A percentile compares a stretch with the other conserved stretches of the same genome.
Evolutionary conservation across 2,113 vertebrate genomes (phyloP).

Genomic region (Desmodus rotundus): DNA sequence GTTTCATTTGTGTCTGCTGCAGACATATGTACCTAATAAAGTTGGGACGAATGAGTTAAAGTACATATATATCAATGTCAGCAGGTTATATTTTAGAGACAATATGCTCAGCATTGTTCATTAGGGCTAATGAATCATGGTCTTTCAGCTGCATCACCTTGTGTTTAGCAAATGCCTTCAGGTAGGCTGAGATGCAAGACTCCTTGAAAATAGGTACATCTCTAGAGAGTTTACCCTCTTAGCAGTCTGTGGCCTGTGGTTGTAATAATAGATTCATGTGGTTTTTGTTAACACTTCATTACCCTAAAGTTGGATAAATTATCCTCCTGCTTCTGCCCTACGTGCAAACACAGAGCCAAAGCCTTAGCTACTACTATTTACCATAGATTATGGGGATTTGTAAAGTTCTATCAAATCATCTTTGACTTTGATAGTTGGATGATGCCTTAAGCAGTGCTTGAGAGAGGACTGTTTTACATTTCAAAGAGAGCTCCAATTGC

Average conservation of each 20-base stretch:
- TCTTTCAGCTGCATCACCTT: constrained; percentile 72
- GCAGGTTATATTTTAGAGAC: constrained; percentile 76
- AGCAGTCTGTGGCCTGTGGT: constrained; percentile 80
- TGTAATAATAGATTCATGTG: constrained; percentile 86
- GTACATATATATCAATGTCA: constrained; percentile 79
- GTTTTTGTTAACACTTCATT: constrained; percentile 89
- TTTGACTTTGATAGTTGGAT: constrained; percentile 80
- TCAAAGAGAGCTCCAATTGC: constrained; percentile 67
- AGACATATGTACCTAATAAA: constrained; percentile 89
- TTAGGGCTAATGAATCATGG: constrained; percentile 81
- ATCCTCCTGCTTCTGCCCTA: constrained; percentile 79
- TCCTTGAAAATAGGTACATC: constrained; percentile 76
- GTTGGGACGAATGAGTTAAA: constrained; percentile 85
- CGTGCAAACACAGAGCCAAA: constrained; percentile 77
- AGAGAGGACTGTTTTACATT: constrained; percentile 75
- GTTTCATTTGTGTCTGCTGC: constrained; percentile 85
- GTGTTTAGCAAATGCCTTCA: constrained; percentile 77
- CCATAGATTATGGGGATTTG: constrained; percentile 83
- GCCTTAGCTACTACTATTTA: constrained; percentile 80
- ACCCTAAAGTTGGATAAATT: constrained; percentile 86
- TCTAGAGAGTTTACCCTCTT: constrained; percentile 76
- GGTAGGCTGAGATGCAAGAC: constrained; percentile 71
- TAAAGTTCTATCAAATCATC: constrained; percentile 81
- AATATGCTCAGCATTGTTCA: constrained; percentile 79
- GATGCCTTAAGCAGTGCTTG: constrained; percentile 77